Percentiles rank a stretch among this genome's conserved stretches.
Evolutionary conservation across 2,888 invertebrate species (phyloP).

Genomic region (Orchesellides sinensis): DNA sequence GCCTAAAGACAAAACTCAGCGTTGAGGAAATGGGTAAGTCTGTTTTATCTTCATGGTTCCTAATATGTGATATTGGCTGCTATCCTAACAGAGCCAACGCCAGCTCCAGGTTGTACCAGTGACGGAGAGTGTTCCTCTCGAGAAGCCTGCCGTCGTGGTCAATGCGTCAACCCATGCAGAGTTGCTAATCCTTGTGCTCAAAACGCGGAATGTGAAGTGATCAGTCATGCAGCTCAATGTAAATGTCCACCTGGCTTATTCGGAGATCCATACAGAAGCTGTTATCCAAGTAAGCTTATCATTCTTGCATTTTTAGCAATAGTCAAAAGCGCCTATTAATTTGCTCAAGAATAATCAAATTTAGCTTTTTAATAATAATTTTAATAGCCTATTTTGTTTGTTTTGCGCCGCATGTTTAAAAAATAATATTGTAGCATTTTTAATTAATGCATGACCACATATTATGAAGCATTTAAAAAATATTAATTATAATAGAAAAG

Average conservation of each 20-base stretch:
- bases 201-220: conserved; percentile 81
- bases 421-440: background rate
- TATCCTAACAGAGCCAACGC: conserved; percentile 76
- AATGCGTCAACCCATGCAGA: conserved; percentile 76
- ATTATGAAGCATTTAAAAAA: background rate
- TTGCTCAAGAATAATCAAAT: too few species aligned
- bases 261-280: conserved; percentile 90
- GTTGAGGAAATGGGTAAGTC: conserved; percentile 3
- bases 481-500: background rate
- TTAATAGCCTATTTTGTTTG: background rate
- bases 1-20: conserved; percentile 9
- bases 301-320: too few species aligned
- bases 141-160: conserved; percentile 75
- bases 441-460: background rate
- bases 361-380: background rate
- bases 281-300: conserved; percentile 78
- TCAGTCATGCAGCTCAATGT: conserved; percentile 87
- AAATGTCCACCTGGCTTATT: conserved; percentile 83
- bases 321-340: too few species aligned
- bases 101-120: conserved; percentile 82
- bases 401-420: background rate
- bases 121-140: conserved; percentile 75
- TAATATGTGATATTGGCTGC: background rate
- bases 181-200: conserved; percentile 76
- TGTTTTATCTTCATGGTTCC: too few species aligned